These are phyloP conservation scores for Parascotia fuliginaria DNA, from an alignment of 2,888 invertebrate genomes.

Conservation along the genomic window DNA sequence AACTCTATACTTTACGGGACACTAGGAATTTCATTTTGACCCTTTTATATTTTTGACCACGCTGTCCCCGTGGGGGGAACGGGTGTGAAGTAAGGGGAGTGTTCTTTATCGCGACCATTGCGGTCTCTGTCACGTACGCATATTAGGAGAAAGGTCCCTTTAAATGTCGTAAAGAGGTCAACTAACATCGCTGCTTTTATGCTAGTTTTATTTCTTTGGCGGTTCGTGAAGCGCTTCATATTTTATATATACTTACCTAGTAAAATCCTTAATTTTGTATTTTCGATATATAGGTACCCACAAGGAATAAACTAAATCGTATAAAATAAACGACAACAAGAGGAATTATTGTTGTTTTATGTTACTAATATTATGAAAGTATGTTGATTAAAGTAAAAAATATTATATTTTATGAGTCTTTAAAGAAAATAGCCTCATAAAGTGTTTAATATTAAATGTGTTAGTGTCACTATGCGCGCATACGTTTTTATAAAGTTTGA, in stretches of 20 bases:
- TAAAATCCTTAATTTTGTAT: no score
- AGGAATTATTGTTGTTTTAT: no score
- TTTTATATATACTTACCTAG: not conserved
- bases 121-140: conserved; percentile 70
- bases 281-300: no score
- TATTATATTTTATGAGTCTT: no score
- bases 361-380: no score
- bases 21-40: conserved; percentile 77
- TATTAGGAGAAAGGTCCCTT: conserved; percentile 69
- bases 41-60: conserved; percentile 80
- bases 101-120: conserved; percentile 67
- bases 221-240: conserved; percentile 41
- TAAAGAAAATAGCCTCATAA: no score
- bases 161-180: conserved; percentile 74
- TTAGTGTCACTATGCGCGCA: no score
- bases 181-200: conserved; percentile 59
- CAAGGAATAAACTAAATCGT: no score
- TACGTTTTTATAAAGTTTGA: no score
- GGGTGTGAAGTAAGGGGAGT: conserved; percentile 24
- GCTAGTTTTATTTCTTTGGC: conserved; percentile 51
- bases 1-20: conserved; percentile 80
- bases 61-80: conserved; percentile 39
- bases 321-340: no score
- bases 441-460: no score
- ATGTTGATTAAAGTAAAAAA: no score